Conservation (phyloP, 2,797 vertebrate species). For the Myotis pilosus region DNA sequence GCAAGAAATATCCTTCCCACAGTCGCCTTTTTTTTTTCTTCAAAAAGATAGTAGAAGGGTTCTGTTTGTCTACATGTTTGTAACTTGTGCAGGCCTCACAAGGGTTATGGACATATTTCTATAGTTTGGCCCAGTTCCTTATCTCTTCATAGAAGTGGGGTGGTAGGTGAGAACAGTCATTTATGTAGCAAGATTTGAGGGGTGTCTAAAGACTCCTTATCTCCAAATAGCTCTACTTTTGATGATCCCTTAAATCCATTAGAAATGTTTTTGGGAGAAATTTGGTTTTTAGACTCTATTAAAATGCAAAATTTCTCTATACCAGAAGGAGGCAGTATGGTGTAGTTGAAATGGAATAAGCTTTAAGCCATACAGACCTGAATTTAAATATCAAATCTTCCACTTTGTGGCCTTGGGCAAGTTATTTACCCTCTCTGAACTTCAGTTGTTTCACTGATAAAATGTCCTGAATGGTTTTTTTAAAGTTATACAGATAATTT, state of each 20-base stretch:
- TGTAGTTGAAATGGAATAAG: slow-evolving; percentile 23
- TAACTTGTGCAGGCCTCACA: background rate
- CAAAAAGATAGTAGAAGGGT: background rate
- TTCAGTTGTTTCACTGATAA: background rate
- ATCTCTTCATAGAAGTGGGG: background rate
- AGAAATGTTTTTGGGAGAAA: slow-evolving; percentile 3
- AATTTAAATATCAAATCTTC: slow-evolving; percentile 4
- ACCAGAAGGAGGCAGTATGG: slow-evolving; percentile 14
- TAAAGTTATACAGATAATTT: no score
- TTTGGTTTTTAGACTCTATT: background rate
- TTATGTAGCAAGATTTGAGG: background rate
- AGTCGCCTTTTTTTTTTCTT: background rate
- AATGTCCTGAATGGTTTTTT: background rate
- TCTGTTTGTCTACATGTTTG: background rate
- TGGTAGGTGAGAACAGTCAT: background rate
- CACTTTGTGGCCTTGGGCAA: background rate
- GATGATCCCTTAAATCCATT: background rate
- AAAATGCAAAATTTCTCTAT: slow-evolving; percentile 23
- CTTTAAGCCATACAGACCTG: background rate
- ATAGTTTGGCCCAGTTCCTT: background rate
- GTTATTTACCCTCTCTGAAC: slow-evolving; percentile 25
- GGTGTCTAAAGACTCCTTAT: background rate
- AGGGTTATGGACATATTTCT: background rate
- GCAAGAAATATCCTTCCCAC: background rate
- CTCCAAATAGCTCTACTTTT: background rate